Base-by-base conservation (phyloP, 2,113 vertebrate species). In the Prochilodus magdalenae region DNA sequence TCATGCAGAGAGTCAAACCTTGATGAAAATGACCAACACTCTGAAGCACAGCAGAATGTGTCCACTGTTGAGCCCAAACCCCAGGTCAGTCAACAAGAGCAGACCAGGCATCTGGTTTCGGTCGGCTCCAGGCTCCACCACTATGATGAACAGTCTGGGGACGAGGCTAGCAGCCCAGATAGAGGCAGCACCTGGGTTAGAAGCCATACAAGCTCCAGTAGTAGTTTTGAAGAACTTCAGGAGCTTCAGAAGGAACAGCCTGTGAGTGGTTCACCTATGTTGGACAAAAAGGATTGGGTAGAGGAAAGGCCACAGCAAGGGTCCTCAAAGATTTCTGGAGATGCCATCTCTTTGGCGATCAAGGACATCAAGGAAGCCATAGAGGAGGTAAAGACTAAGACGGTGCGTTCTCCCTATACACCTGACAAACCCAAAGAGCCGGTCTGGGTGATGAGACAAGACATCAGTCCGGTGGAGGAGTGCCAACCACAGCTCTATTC, bases 361-460 rank as follows among this genome's bases (percentile, higher is more conserved):
- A 97, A 95, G 85, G 96, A 99, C 92, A 99, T 99, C 86, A 97
- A 95, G 80, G 97, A 98, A 75, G 98, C 98, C 26, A 99, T 99
- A 14, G 98, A 99, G 88, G 97, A 98, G 87, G 97, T 99, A 88
- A 99, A 99, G 92, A 98, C 95, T 0, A 96, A 96, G 92, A 94
- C 96, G 12, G 90, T 99, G 62, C 96, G 96, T 84, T 98, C 98
- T 30, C 98, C 97, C 13, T 99, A 98, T 77, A 99, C 95, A 0
- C 96, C 97, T 0, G 97, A 98, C 87, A 94, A 96, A 76, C 96
- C 96, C 7, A 94, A 95, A 91, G 97, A 97, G 82, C 98, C 98
- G 0, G 96, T 99, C 72, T 99, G 98, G 98, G 97, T 99, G 86
- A 99, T 98, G 98, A 95, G 98, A 49, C 96, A 96, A 87, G 97